Base-by-base conservation (phyloP, 2,797 vertebrate genomes). In the Enteromius argenteus region DNA sequence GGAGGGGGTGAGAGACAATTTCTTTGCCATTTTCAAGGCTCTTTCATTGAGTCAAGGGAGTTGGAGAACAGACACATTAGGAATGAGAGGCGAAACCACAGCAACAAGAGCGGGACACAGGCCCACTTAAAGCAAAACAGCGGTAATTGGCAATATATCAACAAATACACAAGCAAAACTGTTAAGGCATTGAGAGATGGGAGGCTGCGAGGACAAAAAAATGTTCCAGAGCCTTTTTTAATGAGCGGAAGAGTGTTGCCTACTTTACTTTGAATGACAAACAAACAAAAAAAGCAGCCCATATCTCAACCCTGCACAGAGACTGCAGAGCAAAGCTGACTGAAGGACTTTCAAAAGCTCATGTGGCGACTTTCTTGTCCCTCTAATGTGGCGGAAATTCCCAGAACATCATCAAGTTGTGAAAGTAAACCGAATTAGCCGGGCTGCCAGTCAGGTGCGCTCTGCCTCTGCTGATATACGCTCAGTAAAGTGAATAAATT, bases 51-150 rank as follows among this genome's bases (percentile, higher is more conserved):
- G 60, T 62, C 74, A 27, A 27, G 10, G 35, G 79, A 66, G 58
- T 56, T 14, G 17, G 71, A 66, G 39, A 83, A 84, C 39, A 60
- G 71, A 58, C 73, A 75, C 32, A 77, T 71, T 82, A 82, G 53
- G 60, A 81, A 64, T 17, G 74, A 73, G 68, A 67, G 42, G 32
- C 4, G 71, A 83, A 83, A 86, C 81, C 85, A 83, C 75, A 15
- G 85, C 81, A 83, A 80, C 85, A 69, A 58, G 79, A 80, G 53
- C 13, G 13, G 42, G 58, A 64, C 49, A 37, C 51, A 42, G 68
- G n/a, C 77, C 32, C 58, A 68, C 62, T 83, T 83, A 69, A 69
- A 83, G 73, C 62, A 69, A 77, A 83, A 68, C 73, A 77, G 81
- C 35, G 21, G 68, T 56, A 79, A 83, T 66, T 72, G 67, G 74